Base-by-base conservation (phyloP, 53 echinoderm and acorn worm species). In the Paelopatides confundens region DNA sequence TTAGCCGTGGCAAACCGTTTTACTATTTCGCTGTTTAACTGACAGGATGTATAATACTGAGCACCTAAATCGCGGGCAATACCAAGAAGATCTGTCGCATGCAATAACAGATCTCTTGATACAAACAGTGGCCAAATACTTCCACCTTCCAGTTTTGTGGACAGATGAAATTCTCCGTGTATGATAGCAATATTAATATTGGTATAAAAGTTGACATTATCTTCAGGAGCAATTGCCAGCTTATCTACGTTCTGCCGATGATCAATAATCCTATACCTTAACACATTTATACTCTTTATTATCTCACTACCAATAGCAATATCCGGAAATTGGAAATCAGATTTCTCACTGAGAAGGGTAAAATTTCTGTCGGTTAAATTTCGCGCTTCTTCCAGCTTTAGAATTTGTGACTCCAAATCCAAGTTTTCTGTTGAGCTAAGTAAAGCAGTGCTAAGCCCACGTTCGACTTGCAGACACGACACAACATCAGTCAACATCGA, bases 11-110 rank as follows among this genome's bases (percentile, higher is more conserved):
- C 31, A 47, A 92, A 77, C 95, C 89, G 91, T 7, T 89, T 84
- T 30, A 48, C 43, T 43, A 89, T 86, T 4, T 52, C 66, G 2
- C 47, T n/a, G 0, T 26, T 71, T 9, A 95, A 43, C 10, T 85
- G 74, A 50, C 95, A 95, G 7, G 90, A 88, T 0, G 93, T 89
- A 35, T 68, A 95, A 69, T 91, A 93, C 24, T 88, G 89, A 35
- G 86, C 84, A n/a, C 95, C 95, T 7, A 95, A 65, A 18, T 93
- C 95, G 7, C 95, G 85, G 51, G 77, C 86, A 30, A 95, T 95
- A 9, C 95, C 95, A 67, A 71, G 86, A 1, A 91, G 79, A 49
- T 95, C 93, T 29, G 93, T 68, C 11, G 89, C 66, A 35, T 88
- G 86, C 15, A 95, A 88, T 10, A 95, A 83, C 10, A 86, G 51